A percentile compares a stretch with the other conserved stretches of the same genome.
These are phyloP conservation scores for Rhopalosiphum maidis DNA, from an alignment of 1,140 invertebrate species.

Conservation along the genomic window DNA sequence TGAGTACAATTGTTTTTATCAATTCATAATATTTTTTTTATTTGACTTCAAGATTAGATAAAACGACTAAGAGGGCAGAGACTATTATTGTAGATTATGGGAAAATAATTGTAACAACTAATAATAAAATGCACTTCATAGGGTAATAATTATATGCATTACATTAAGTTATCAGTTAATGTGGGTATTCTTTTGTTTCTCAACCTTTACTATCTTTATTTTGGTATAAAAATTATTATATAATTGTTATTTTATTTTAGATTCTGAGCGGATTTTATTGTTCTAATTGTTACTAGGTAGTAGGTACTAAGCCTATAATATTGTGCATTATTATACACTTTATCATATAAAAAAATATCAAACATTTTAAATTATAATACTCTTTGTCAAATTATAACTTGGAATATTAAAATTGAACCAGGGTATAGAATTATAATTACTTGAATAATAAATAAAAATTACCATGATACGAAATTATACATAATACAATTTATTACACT, in stretches of 20 bases:
- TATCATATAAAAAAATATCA: background rate
- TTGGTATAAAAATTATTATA: background rate
- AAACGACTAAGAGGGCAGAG: background rate
- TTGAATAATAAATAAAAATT: background rate
- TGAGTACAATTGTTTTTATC: slow-evolving; percentile 11
- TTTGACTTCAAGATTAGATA: background rate
- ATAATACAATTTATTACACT: background rate
- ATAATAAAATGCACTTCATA: slow-evolving; percentile 29
- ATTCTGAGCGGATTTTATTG: background rate
- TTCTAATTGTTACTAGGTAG: background rate
- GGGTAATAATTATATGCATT: background rate
- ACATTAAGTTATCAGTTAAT: background rate
- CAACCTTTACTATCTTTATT: background rate
- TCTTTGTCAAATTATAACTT: background rate
- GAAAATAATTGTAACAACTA: slow-evolving; percentile 21
- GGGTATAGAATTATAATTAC: background rate
- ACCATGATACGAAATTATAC: background rate
- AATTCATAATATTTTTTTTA: background rate
- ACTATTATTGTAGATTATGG: background rate
- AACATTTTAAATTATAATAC: background rate
- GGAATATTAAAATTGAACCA: background rate
- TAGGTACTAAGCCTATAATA: no score
- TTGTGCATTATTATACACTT: background rate
- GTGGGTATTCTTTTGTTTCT: background rate
- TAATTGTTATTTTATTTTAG: background rate